A percentile compares a stretch with the other conserved stretches of the same genome.
Evolutionary conservation across 2,113 vertebrate species (phyloP).

Genomic region (Herpailurus yagouaroundi): DNA sequence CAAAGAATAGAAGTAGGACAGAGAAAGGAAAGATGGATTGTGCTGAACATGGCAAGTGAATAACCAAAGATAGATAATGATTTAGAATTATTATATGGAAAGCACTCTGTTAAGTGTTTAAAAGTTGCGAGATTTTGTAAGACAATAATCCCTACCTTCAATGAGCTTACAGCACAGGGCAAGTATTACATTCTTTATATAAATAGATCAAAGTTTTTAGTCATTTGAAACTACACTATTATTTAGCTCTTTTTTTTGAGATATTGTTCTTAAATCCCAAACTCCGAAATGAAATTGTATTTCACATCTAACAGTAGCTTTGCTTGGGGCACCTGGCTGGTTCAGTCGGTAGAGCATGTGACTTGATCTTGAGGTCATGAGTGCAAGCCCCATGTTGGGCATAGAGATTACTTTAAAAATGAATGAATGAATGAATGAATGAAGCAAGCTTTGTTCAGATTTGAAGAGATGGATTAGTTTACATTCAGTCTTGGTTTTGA

Average conservation of each 20-base stretch:
- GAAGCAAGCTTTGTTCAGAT: not conserved
- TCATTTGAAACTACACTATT: slow-evolving; percentile 4
- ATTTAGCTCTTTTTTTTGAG: not conserved
- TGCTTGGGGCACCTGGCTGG: not conserved
- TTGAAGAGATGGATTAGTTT: not conserved
- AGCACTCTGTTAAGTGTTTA: slow-evolving; percentile 7
- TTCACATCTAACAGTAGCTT: slow-evolving; percentile 21
- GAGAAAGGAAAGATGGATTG: not conserved
- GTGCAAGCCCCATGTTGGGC: not conserved
- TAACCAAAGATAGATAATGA: not conserved
- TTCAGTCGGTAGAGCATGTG: not conserved
- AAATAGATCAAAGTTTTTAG: not conserved
- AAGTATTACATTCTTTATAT: slow-evolving; percentile 31
- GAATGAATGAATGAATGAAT: not conserved
- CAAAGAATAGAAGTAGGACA: slow-evolving; percentile 3
- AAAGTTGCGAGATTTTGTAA: not conserved
- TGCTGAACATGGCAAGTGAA: not conserved
- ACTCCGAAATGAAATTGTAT: not conserved
- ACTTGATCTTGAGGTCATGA: not conserved
- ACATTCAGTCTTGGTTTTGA: slow-evolving; percentile 33
- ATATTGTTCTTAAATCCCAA: not conserved
- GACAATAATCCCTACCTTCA: not conserved
- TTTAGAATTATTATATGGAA: not conserved
- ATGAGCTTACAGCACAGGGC: not conserved
- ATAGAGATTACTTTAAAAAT: not conserved